Evolutionary conservation across 1,140 invertebrate species (phyloP), one percentile per base, ranked within the genome.

Genomic region (Cotesia chilonis): DNA sequence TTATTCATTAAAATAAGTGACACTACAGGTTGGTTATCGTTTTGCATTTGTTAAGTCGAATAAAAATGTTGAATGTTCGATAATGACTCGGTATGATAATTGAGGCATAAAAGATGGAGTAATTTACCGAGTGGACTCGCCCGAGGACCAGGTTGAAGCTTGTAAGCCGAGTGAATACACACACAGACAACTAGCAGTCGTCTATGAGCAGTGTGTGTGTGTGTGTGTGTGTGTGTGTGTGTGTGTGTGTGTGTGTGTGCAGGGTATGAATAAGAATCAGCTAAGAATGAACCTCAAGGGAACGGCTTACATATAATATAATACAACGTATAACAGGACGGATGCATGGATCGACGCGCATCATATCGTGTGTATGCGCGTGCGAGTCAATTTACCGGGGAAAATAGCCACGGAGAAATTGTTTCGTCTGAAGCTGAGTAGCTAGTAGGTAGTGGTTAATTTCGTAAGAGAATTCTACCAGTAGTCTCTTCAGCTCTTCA

Each of bases 91-190:
- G 79, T 76, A 84, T 81, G 76, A 82, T 83, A 83, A 81, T 83
- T 79, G 79, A 80, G 81, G 79, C 76, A 81, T 81, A 81, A 83
- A 80, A 79, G 80, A 83, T 83, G 76, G 76, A 80, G 76, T 76
- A 82, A 82, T 82, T 71, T 81, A 9, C 71, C 66, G 37, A 66
- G 60, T 59, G 72, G 76, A 79, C 76, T 80, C 66, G 69, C 63
- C 64, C 63, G 35, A 66, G 70, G 65, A 74, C 28, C 14, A 59
- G 10, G 41, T 47, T 47, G 41, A 47, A 47, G 41, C 41, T 47
- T 10, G 10, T 47, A 47, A 47, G 10, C 75, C 41, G 68, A 12
- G n/a, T 20, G 59, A 12, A 35, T 61, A 65, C 12, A 12, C 63
- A 37, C 60, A 63, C 57, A 20, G 3, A 59, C 28, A 28, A 28